phyloP scores from a whole-genome alignment of 2,888 invertebrate species.

The Metallyticus violacea region DNA sequence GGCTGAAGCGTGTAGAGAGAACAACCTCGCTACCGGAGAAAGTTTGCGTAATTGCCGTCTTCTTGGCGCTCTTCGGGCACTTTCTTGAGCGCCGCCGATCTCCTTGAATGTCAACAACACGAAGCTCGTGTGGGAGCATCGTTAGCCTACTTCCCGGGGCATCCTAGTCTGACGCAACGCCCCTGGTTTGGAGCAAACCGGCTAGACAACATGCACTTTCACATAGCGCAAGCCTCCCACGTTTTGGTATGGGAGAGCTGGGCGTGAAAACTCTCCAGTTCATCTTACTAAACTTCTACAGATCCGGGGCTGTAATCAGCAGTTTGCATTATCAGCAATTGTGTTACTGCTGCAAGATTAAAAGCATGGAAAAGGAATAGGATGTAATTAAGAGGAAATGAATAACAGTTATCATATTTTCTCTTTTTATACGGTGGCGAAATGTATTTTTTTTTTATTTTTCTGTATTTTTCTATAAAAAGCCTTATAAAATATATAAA shows the following conservation, averaged over 20 bases:
- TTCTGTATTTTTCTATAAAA: constrained; percentile 47
- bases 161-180: not conserved
- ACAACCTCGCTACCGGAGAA: not conserved
- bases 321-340: not conserved
- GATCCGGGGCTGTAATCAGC: not conserved
- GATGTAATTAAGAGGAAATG: not conserved
- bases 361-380: not conserved
- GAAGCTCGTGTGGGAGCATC: not conserved
- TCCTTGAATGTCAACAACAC: not conserved
- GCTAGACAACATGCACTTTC: not conserved
- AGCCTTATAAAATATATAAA: constrained; percentile 49
- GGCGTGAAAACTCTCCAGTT: not conserved
- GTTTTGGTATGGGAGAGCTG: not conserved
- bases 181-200: no score
- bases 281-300: not conserved
- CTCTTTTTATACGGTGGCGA: constrained; percentile 55
- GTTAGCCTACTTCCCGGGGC: constrained; percentile 2
- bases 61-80: not conserved
- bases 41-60: not conserved
- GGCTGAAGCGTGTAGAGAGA: not conserved
- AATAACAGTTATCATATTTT: not conserved
- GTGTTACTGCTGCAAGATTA: not conserved
- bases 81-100: not conserved
- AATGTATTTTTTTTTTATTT: constrained; percentile 49
- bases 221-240: not conserved